Conservation (phyloP, 2,797 vertebrate species). For the Clarias laeviceps region DNA sequence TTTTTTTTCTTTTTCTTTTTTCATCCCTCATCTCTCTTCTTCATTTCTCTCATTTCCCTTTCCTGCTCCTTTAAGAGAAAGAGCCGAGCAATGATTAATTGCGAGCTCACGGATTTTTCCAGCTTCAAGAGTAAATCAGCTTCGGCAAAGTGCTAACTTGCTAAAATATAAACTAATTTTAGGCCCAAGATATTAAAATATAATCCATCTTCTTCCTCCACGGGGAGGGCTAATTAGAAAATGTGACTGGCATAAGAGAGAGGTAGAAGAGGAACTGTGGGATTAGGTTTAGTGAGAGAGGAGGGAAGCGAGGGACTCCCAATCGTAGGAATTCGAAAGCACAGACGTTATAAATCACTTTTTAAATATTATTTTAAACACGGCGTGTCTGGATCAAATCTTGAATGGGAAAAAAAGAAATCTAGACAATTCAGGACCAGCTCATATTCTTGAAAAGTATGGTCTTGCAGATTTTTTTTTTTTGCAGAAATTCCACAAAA, state of each 20-base stretch:
- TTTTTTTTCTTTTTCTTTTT: neutral
- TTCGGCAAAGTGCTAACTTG: conserved; percentile 90
- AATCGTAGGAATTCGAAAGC: conserved; percentile 76
- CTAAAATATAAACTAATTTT: conserved; percentile 94
- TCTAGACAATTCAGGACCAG: neutral
- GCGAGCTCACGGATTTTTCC: conserved; percentile 83
- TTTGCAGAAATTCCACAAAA: neutral
- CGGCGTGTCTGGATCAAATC: conserved; percentile 58
- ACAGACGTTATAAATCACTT: conserved; percentile 73
- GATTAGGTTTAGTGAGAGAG: conserved; percentile 67
- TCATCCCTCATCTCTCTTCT: conserved; percentile 23
- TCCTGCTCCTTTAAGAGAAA: conserved; percentile 74
- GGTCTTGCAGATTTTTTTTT: neutral
- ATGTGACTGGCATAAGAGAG: conserved; percentile 83
- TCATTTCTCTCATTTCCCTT: conserved; percentile 51
- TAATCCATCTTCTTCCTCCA: conserved; percentile 82
- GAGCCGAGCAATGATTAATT: conserved; percentile 82
- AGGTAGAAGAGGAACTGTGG: conserved; percentile 77
- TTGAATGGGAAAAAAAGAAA: neutral
- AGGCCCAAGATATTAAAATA: conserved; percentile 92
- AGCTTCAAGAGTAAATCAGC: conserved; percentile 88
- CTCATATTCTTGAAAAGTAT: neutral
- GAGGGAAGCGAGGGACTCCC: conserved; percentile 62
- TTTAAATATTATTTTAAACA: conserved; percentile 72
- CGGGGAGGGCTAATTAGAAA: conserved; percentile 82